Evolutionary conservation across 2,113 vertebrate species (phyloP).

Genomic region (Nyctereutes procyonoides): DNA sequence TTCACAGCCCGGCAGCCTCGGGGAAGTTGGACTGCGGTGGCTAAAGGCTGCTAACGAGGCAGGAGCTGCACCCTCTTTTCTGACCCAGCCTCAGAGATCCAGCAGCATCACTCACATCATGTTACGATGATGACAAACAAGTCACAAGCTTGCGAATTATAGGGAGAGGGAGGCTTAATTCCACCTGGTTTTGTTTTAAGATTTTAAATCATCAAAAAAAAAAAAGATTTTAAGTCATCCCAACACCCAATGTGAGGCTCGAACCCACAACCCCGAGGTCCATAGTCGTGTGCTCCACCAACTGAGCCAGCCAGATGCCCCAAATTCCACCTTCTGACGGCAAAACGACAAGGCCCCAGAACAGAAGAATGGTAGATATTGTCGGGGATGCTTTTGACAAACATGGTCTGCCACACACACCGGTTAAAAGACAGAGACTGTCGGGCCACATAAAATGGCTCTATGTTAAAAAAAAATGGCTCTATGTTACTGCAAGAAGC

Average conservation of each 20-base stretch:
- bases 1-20: neutral
- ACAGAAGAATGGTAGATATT: constrained; percentile 47
- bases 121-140: constrained; percentile 8
- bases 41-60: neutral
- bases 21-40: neutral
- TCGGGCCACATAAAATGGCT: constrained; percentile 6
- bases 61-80: neutral
- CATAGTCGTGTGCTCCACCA: neutral
- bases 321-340: constrained; percentile 45
- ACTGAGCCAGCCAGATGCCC: neutral
- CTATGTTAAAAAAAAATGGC: constrained; percentile 17
- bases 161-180: neutral
- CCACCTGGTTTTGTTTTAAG: neutral
- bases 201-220: neutral
- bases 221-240: neutral
- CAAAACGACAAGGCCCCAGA: constrained; percentile 61
- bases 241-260: neutral
- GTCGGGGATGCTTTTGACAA: constrained; percentile 60
- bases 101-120: neutral
- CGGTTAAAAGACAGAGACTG: constrained; percentile 27
- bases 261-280: neutral
- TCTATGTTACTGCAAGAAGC: constrained; percentile 33
- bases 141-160: neutral
- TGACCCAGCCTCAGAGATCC: neutral
- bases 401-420: constrained; percentile 47